Base-by-base conservation (phyloP, 30 jellyfish, hydroid and myxozoan genomes). In the Catostylus mosaicus region DNA sequence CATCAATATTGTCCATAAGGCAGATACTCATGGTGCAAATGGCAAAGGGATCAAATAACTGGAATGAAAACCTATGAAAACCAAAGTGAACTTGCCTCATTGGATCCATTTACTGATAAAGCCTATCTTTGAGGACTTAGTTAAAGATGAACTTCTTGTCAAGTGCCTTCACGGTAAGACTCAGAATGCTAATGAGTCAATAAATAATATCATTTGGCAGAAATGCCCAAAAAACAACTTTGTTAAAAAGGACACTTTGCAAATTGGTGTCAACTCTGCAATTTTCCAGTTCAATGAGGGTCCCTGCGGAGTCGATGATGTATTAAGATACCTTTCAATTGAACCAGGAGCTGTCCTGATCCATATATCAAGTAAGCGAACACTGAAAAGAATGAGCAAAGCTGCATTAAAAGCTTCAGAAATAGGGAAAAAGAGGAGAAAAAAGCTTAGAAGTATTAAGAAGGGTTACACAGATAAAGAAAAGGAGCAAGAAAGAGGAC, bases 21-120 rank as follows among this genome's bases (percentile, higher is more conserved):
- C 22, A 37, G 26, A n/a, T 36, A 51, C 34, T 34, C 74, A 26
- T 81, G 91, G 91, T 81, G 89, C 88, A 81, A 67, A 48, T 79
- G 75, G 80, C 14, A 48, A 40, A 23, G 35, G 43, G 86, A 79
- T 60, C 56, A 61, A 32, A 84, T 75, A 23, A 79, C 45, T 20
- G 63, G 29, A 19, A 36, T 30, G 43, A 61, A 63, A 65, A 40
- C 30, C 22, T 10, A 34, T 24, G 46, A 56, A 77, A 61, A 62
- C 65, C 36, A 57, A 77, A 22, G 29, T 73, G 20, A 73, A 73
- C 33, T 19, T 73, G 45, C 85, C 85, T 10, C 19, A 37, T 40
- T 63, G 89, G 89, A 78, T 78, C 20, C 78, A 78, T 27, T 33
- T 34, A 33, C 40, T 74, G 19, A 10, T 74, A 11, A 37, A 26